A percentile compares a stretch with the other conserved stretches of the same genome.
phyloP scores from a whole-genome alignment of 2,797 vertebrate species.

The Mionectes olivaceus region DNA sequence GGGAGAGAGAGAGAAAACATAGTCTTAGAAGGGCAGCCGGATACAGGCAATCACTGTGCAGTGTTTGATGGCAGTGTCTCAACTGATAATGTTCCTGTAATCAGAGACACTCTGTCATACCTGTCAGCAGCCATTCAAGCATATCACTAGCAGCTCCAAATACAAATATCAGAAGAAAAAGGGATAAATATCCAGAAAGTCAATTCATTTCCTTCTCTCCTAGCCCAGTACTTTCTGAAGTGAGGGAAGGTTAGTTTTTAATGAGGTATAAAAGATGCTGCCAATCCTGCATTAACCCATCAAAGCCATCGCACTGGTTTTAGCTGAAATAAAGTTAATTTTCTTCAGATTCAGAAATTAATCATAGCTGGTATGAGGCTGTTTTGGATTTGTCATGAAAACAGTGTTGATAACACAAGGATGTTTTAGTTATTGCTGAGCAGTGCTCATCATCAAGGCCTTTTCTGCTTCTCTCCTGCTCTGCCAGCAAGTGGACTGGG shows the following conservation, averaged over 20 bases:
- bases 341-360: neutral
- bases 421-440: neutral
- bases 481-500: fast-evolving
- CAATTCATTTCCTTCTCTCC: neutral
- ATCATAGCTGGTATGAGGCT: neutral
- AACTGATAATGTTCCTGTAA: neutral
- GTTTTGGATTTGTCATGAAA: neutral
- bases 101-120: neutral
- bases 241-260: neutral
- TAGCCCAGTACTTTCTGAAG: neutral
- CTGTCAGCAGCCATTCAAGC: neutral
- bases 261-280: neutral
- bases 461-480: neutral
- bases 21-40: neutral
- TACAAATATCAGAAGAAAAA: neutral
- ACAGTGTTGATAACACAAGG: neutral
- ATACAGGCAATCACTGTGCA: neutral
- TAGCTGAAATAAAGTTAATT: neutral
- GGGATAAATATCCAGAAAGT: neutral
- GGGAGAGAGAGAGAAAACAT: neutral
- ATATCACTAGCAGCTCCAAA: neutral
- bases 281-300: neutral
- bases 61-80: neutral
- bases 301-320: neutral
- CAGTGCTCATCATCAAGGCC: neutral